Base-by-base conservation (phyloP, 2,888 invertebrate species). In the Coelinius sp. region DNA sequence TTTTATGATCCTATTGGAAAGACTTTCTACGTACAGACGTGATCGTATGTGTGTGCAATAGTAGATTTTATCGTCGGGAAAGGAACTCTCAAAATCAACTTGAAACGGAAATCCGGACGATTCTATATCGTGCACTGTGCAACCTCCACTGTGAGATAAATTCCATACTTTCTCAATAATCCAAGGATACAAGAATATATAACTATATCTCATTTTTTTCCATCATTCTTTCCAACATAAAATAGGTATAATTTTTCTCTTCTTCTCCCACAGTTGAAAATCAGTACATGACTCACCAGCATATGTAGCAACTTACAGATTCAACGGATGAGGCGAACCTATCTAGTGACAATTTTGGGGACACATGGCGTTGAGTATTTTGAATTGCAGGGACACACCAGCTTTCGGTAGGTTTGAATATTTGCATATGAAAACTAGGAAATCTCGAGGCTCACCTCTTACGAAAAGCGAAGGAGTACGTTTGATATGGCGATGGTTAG, bases 351-450 rank as follows among this genome's bases (percentile, higher is more conserved):
- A 70, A 70, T 71, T 66, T n/a, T 74, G 31, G 77, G 78, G 65
- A 76, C 78, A 82, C 78, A 79, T 81, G 78, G 78, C 75, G 73
- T 77, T 49, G 77, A 74, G 75, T 77, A 77, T 77, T 76, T 73
- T 10, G 69, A 77, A 14, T 17, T 49, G 74, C 77, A 80, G 80
- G 70, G 76, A 73, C 74, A 73, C 8, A 20, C 49, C 49, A 22
- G 35, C 17, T 14, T 14, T 49, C 17, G 31, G 31, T 31, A 31
- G 31, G 46, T n/a, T 59, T 63, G 63, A 75, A 75, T 79, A 86
- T 86, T 86, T 86, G 85, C 86, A 86, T 86, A 83, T 85, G 85
- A 86, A 85, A 85, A 85, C 85, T 84, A 82, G 84, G 81, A 81
- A 83, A 83, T 84, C 84, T 84, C 80, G 79, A 80, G 79, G 81